phyloP scores from a whole-genome alignment of 2,888 invertebrate genomes.

The Agrochola circellaris region DNA sequence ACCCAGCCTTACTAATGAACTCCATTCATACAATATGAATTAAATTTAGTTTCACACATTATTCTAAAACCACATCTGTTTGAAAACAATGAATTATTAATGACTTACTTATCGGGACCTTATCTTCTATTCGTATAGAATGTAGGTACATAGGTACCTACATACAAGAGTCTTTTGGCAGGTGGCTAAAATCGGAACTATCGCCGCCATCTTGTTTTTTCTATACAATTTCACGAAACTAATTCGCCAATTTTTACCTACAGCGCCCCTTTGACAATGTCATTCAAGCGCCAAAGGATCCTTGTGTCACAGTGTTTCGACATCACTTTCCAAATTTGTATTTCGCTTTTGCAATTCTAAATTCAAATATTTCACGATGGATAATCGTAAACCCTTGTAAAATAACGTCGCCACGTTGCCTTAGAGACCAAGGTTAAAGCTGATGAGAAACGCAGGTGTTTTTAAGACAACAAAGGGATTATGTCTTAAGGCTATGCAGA shows the following conservation, averaged over 20 bases:
- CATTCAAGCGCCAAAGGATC: background rate
- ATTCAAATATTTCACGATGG: conserved; percentile 13
- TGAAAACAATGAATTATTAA: conserved; percentile 17
- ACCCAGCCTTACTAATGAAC: conserved; percentile 22
- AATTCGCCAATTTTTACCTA: background rate
- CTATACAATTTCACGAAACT: background rate
- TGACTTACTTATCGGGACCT: background rate
- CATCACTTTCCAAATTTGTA: background rate
- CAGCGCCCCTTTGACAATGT: background rate
- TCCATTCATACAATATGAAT: conserved; percentile 10
- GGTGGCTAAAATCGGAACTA: background rate
- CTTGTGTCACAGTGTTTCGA: background rate
- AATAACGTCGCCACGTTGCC: background rate
- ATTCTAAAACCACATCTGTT: conserved; percentile 10
- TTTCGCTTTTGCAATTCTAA: background rate
- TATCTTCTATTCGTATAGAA: background rate
- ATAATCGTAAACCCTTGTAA: conserved; percentile 13
- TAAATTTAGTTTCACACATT: conserved; percentile 20
- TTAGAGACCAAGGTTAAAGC: conserved; percentile 2
- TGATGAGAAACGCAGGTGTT: conserved; percentile 30
- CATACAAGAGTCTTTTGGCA: background rate
- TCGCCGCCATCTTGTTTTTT: background rate
- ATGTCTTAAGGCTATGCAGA: background rate
- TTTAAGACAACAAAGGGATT: conserved; percentile 5
- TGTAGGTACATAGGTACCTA: background rate